Conservation (phyloP, 2,888 invertebrate species). For the Drosophila lacicola region DNA sequence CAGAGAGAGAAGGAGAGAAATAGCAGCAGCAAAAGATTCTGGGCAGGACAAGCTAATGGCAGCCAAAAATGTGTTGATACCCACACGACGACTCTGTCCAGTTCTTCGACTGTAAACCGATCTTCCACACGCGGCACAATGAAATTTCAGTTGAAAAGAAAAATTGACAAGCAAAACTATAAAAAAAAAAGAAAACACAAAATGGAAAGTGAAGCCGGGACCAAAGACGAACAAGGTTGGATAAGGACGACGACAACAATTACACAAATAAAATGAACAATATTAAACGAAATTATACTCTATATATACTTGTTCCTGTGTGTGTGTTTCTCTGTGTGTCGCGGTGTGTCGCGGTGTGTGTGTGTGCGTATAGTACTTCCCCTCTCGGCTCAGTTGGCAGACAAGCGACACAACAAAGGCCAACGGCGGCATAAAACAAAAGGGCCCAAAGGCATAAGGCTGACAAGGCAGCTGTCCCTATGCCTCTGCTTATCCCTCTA, state of each 20-base stretch:
- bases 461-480: constrained; percentile 71
- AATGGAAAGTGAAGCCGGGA: constrained; percentile 67
- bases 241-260: constrained; percentile 70
- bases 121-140: constrained; percentile 57
- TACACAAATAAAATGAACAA: constrained; percentile 79
- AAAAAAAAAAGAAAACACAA: constrained; percentile 20
- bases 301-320: constrained; percentile 18
- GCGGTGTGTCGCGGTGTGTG: constrained; percentile 2
- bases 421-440: constrained; percentile 77
- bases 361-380: constrained; percentile 16
- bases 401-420: constrained; percentile 73
- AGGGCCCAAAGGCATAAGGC: constrained; percentile 76
- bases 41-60: constrained; percentile 17
- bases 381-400: constrained; percentile 52
- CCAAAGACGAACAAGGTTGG: constrained; percentile 47
- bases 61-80: constrained; percentile 43
- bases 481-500: constrained; percentile 5
- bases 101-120: constrained; percentile 51
- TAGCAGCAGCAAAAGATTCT: background rate
- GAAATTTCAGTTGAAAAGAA: constrained; percentile 70
- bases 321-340: background rate
- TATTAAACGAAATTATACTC: constrained; percentile 77
- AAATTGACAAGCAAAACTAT: constrained; percentile 41
- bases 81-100: constrained; percentile 39
- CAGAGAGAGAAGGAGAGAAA: constrained; percentile 5